phyloP scores from a whole-genome alignment of 2,113 vertebrate species.

The Neofelis nebulosa region DNA sequence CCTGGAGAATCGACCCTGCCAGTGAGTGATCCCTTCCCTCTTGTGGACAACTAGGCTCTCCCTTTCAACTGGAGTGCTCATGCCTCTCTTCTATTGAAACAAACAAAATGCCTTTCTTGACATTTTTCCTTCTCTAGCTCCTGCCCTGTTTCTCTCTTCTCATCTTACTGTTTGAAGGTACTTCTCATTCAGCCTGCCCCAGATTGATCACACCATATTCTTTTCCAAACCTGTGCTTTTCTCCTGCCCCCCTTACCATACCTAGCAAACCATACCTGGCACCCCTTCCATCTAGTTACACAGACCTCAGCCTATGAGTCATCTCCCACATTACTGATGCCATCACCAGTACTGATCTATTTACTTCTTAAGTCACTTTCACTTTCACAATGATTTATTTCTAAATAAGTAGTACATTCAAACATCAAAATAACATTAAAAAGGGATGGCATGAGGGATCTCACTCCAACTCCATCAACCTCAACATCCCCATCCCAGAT shows the following conservation, averaged over 20 bases:
- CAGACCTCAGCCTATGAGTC: not conserved
- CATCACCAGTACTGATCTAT: not conserved
- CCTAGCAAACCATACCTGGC: not conserved
- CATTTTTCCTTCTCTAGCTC: not conserved
- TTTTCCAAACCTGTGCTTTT: not conserved
- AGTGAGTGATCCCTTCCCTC: not conserved
- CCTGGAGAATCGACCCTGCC: not conserved
- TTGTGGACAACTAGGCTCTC: not conserved
- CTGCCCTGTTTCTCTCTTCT: not conserved
- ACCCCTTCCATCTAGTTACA: not conserved
- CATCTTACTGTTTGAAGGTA: not conserved
- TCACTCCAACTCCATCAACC: not conserved
- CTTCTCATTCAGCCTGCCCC: not conserved
- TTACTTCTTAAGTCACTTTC: not conserved
- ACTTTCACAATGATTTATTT: not conserved
- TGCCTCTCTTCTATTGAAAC: not conserved
- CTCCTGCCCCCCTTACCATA: not conserved
- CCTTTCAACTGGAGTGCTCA: not conserved
- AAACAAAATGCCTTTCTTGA: not conserved
- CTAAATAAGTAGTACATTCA: not conserved
- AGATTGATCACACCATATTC: not conserved
- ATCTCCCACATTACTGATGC: not conserved
- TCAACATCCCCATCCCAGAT: not conserved
- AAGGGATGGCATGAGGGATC: not conserved
- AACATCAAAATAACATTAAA: conserved; percentile 21